Conservation (phyloP, 1,140 invertebrate genomes). For the Venustaconcha ellipsiformis region DNA sequence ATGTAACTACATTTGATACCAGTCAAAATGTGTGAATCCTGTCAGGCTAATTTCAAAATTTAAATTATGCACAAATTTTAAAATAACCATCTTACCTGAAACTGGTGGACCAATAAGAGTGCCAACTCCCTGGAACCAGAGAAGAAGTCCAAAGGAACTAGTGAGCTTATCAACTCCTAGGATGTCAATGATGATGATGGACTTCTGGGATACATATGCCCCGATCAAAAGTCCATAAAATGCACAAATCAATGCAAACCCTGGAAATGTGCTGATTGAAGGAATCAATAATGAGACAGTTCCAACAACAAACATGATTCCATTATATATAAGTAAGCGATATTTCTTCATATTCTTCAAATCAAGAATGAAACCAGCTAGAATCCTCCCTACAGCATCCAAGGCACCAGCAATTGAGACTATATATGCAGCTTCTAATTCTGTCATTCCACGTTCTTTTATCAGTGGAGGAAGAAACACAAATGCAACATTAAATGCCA, state of each 20-base stretch:
- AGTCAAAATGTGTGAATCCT: too few relatives aligned
- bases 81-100: slow-evolving; percentile 74
- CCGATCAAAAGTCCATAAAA: slow-evolving; percentile 38
- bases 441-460: slow-evolving; percentile 38
- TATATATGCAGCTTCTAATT: slow-evolving; percentile 75
- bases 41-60: too few relatives aligned
- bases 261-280: slow-evolving; percentile 10
- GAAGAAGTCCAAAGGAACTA: slow-evolving; percentile 91
- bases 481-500: slow-evolving; percentile 70
- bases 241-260: slow-evolving; percentile 14
- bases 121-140: slow-evolving; percentile 92
- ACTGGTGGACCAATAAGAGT: slow-evolving; percentile 86
- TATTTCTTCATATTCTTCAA: slow-evolving; percentile 25
- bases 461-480: slow-evolving; percentile 78
- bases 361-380: slow-evolving; percentile 73
- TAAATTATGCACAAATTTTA: too few relatives aligned
- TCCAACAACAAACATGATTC: slow-evolving; percentile 19
- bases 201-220: slow-evolving; percentile 85
- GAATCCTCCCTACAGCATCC: slow-evolving; percentile 73
- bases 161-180: slow-evolving; percentile 91
- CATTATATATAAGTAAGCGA: slow-evolving; percentile 21
- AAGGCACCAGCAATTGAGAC: slow-evolving; percentile 86
- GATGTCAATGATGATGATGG: slow-evolving; percentile 90
- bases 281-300: slow-evolving; percentile 16
- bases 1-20: too few relatives aligned